Evolutionary conservation across 2,888 invertebrate genomes (phyloP).

Genomic region (Cacoxenus indagator): DNA sequence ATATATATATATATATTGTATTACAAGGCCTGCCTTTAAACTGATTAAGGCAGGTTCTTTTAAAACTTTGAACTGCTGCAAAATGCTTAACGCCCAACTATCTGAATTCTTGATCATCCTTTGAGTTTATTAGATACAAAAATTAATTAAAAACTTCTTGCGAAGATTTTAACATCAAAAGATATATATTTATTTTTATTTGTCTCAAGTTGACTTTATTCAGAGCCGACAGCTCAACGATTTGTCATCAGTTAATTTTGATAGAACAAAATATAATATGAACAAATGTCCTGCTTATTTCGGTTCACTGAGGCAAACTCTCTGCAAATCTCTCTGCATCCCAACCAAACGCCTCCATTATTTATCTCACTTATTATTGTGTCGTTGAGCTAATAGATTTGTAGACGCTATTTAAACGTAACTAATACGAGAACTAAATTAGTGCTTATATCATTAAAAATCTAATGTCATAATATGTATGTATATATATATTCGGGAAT

Average conservation of each 20-base stretch:
- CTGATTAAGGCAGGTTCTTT: neutral
- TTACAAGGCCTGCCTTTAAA: neutral
- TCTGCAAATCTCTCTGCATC: too few species aligned
- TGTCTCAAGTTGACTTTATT: too few species aligned
- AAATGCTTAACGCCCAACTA: too few species aligned
- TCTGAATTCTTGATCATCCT: neutral
- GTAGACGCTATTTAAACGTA: neutral
- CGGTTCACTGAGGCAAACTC: too few species aligned
- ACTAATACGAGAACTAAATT: neutral
- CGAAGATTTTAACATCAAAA: too few species aligned
- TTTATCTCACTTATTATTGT: slow-evolving; percentile 23
- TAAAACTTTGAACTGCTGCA: neutral
- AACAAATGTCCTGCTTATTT: too few species aligned
- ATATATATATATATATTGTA: neutral
- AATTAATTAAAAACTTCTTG: too few species aligned
- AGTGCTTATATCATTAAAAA: slow-evolving; percentile 4
- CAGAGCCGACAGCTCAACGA: too few species aligned
- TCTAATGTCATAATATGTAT: neutral
- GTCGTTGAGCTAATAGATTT: slow-evolving; percentile 3
- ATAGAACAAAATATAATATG: too few species aligned
- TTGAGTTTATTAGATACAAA: neutral
- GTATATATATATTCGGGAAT: neutral
- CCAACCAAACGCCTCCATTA: too few species aligned
- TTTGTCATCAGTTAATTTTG: too few species aligned
- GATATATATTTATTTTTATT: too few species aligned